phyloP scores from a whole-genome alignment of 2,113 vertebrate species.

The Aix galericulata region DNA sequence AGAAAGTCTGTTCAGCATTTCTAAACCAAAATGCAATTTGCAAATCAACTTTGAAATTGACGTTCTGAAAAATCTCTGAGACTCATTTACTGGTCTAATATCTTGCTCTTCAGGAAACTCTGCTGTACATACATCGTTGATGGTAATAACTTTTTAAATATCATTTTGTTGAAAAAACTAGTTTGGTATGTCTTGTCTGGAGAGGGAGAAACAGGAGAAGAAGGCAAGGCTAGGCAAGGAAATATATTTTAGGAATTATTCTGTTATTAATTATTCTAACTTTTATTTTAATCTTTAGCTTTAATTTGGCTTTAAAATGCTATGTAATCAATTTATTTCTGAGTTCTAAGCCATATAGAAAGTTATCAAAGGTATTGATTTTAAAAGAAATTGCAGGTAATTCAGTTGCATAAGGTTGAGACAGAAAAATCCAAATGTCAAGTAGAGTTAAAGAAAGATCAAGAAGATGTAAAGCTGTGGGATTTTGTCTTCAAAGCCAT shows the following conservation, averaged over 20 bases:
- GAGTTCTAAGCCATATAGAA: conserved; percentile 11
- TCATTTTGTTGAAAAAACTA: not conserved
- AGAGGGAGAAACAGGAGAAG: not conserved
- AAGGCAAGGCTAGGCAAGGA: not conserved
- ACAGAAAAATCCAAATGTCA: conserved; percentile 57
- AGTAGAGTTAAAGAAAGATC: conserved; percentile 37
- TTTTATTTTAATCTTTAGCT: not conserved
- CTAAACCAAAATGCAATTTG: not conserved
- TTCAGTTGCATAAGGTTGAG: conserved; percentile 45
- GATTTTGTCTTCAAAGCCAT: conserved; percentile 63
- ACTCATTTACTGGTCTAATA: not conserved
- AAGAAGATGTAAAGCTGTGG: conserved; percentile 68
- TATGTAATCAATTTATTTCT: not conserved
- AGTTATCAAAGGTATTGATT: conserved; percentile 56
- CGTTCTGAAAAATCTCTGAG: not conserved
- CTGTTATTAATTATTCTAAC: not conserved
- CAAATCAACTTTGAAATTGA: not conserved
- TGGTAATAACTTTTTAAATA: not conserved
- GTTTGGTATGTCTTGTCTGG: not conserved
- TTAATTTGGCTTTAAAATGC: not conserved
- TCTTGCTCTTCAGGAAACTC: not conserved
- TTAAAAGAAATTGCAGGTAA: conserved; percentile 41
- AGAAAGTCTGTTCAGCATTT: not conserved
- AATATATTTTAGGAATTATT: not conserved
- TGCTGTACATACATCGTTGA: no score